Percentiles rank a stretch among this genome's conserved stretches.
Conservation (phyloP, 1,140 invertebrate species). For the Heliconius hermathena region DNA sequence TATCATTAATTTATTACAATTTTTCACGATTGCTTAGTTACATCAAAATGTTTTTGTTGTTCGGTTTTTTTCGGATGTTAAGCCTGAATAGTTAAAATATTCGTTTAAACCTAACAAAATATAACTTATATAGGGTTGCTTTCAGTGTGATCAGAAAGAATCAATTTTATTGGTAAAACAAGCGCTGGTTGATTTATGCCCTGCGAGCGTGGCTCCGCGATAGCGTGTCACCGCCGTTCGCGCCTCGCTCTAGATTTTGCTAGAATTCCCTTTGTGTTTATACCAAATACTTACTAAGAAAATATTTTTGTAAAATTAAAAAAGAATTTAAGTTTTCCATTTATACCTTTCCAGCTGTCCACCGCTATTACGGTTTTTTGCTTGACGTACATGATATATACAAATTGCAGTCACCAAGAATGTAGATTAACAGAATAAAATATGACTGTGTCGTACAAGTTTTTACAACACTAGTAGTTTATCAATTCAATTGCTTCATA, state of each 20-base stretch:
- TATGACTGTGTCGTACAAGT: neutral
- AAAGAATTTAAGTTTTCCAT: constrained; percentile 6
- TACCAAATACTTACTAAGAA: constrained; percentile 1
- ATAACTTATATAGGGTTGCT: constrained; percentile 14
- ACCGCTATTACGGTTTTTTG: neutral
- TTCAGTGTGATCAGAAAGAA: constrained; percentile 60
- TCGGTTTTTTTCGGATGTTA: neutral
- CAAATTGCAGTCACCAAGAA: constrained; percentile 1
- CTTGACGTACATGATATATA: neutral
- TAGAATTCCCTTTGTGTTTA: constrained; percentile 70
- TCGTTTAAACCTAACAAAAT: neutral
- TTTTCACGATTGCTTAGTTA: constrained; percentile 3
- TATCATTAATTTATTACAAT: constrained; percentile 30
- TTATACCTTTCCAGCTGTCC: neutral
- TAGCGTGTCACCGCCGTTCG: constrained; percentile 70
- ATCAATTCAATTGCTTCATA: constrained; percentile 41
- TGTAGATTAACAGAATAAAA: constrained; percentile 18
- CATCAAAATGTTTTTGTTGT: neutral
- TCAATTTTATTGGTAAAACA: constrained; percentile 78
- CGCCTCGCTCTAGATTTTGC: constrained; percentile 68
- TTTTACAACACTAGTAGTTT: constrained; percentile 11
- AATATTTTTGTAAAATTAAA: constrained; percentile 36
- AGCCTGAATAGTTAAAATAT: constrained; percentile 2
- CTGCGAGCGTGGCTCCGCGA: constrained; percentile 61
- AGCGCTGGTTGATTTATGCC: constrained; percentile 71